Conservation (phyloP, 2,888 invertebrate genomes). For the Gandaritis pyraliata region DNA sequence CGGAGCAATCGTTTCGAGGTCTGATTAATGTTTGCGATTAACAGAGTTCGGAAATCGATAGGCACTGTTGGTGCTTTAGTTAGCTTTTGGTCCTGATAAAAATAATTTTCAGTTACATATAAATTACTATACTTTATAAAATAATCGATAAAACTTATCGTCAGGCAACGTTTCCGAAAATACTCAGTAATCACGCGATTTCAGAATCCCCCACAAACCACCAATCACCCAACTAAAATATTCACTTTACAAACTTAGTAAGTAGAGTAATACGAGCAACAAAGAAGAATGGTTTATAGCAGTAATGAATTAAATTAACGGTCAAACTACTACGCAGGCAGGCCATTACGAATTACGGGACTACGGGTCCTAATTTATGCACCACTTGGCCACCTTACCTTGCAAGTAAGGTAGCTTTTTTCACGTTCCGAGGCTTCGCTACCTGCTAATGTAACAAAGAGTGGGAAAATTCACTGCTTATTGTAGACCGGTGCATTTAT, state of each 20-base stretch:
- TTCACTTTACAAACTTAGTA: slow-evolving; percentile 26
- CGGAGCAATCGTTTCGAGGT: slow-evolving; percentile 33
- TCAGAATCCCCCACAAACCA: slow-evolving; percentile 9
- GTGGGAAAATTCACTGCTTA: slow-evolving; percentile 40
- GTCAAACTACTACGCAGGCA: slow-evolving; percentile 39
- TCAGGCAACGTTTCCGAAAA: slow-evolving; percentile 34
- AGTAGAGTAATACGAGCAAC: slow-evolving; percentile 28
- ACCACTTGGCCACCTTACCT: slow-evolving; percentile 32
- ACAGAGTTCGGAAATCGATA: slow-evolving; percentile 39
- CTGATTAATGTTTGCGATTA: slow-evolving; percentile 41
- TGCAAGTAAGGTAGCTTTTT: slow-evolving; percentile 30
- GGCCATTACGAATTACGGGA: slow-evolving; percentile 40
- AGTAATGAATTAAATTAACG: slow-evolving; percentile 44
- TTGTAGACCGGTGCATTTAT: slow-evolving; percentile 41
- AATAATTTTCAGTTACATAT: slow-evolving; percentile 19
- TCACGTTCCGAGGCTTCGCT: slow-evolving; percentile 29
- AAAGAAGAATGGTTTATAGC: slow-evolving; percentile 37
- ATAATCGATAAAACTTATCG: slow-evolving; percentile 30
- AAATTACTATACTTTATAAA: slow-evolving; percentile 13
- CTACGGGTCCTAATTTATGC: slow-evolving; percentile 43
- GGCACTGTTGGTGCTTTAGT: slow-evolving; percentile 27
- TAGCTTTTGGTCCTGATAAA: slow-evolving; percentile 22
- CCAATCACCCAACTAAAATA: slow-evolving; percentile 23
- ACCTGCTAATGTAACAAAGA: slow-evolving; percentile 40
- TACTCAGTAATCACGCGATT: slow-evolving; percentile 36